These are phyloP conservation scores for Monoplex corrugatus DNA, from an alignment of 2,888 invertebrate genomes.

Conservation along the genomic window DNA sequence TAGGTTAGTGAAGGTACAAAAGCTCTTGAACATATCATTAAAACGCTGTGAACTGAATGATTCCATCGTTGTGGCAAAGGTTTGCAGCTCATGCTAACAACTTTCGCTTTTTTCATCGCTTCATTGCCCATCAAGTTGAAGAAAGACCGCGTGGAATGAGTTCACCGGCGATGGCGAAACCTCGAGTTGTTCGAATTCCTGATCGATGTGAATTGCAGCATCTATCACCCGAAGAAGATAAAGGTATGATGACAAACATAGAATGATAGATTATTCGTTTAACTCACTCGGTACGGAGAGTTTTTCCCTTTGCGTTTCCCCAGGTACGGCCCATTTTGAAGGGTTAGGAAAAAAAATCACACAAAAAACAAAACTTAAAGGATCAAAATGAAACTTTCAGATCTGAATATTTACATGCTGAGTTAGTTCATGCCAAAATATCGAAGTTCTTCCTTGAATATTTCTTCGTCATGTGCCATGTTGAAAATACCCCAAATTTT, in stretches of 20 bases:
- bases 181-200: constrained; percentile 41
- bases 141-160: background rate
- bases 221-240: constrained; percentile 13
- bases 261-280: background rate
- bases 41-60: background rate
- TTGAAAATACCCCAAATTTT: too few species aligned
- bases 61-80: background rate
- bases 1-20: background rate
- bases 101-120: background rate
- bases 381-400: too few species aligned
- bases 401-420: too few species aligned
- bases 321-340: too few species aligned
- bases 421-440: too few species aligned
- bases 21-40: too few species aligned
- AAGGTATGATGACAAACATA: background rate
- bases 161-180: constrained; percentile 25
- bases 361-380: too few species aligned
- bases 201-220: constrained; percentile 27
- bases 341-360: too few species aligned
- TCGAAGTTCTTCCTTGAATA: too few species aligned
- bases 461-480: too few species aligned
- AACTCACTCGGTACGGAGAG: too few species aligned
- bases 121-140: background rate
- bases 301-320: too few species aligned
- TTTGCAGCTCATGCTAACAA: background rate